phyloP scores from a whole-genome alignment of 92 coral and sea anemone species.

The Heliopora coerulea region DNA sequence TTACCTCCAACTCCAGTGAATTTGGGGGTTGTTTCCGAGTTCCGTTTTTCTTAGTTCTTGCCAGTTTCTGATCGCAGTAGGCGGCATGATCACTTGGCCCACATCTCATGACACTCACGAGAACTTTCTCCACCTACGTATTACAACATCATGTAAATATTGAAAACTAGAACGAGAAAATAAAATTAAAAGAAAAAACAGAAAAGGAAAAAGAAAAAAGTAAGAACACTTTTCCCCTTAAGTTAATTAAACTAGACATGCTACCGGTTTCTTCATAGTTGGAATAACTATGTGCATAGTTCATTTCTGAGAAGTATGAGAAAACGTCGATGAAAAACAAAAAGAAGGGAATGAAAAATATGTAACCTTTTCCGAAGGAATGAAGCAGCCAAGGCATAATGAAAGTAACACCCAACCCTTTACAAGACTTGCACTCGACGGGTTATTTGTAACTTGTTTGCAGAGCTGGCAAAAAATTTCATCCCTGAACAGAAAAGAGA shows the following conservation, averaged over 20 bases:
- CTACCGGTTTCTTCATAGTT: no score
- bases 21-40: slow-evolving; percentile 72
- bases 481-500: slow-evolving; percentile 51
- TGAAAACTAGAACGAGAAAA: no score
- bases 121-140: slow-evolving; percentile 61
- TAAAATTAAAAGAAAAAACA: neutral
- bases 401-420: slow-evolving; percentile 93
- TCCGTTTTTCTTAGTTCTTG: slow-evolving; percentile 59
- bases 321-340: no score
- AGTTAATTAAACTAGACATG: no score
- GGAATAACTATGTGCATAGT: no score
- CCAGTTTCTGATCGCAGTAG: slow-evolving; percentile 65
- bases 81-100: slow-evolving; percentile 68
- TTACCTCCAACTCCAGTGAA: slow-evolving; percentile 65
- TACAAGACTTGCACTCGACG: slow-evolving; percentile 62
- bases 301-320: no score
- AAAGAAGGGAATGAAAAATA: no score
- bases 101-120: slow-evolving; percentile 60
- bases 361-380: slow-evolving; percentile 79
- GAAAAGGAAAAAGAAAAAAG: no score
- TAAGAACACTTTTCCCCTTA: no score
- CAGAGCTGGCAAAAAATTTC: slow-evolving; percentile 91
- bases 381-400: slow-evolving; percentile 72
- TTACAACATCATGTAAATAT: neutral
- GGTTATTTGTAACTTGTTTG: slow-evolving; percentile 70